These are phyloP conservation scores for Apis mellifera DNA, from an alignment of 1,140 invertebrate genomes.

Conservation along the genomic window Amel_HAv3.1 CM009936.2:2592001-2592500, in stretches of 20 bases:
- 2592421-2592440: not conserved
- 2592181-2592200: slow-evolving; percentile 45
- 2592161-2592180: slow-evolving; percentile 52
- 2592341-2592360: slow-evolving; percentile 1
- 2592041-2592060: not conserved
- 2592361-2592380: not conserved
- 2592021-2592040: not conserved
- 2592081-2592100: not conserved
- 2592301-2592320: not conserved
- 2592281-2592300: slow-evolving; percentile 56
- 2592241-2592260: slow-evolving; percentile 29
- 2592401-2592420: not conserved
- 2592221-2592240: slow-evolving; percentile 55
- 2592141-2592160: slow-evolving; percentile 35
- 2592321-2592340: not conserved
- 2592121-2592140: not conserved
- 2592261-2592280: slow-evolving; percentile 53
- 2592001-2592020: not conserved
- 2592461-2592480: no score
- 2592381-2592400: not conserved
- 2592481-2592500: no score
- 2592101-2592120: not conserved
- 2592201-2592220: slow-evolving; percentile 34
- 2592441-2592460: not conserved
- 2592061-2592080: not conserved